Percentiles rank a stretch among this genome's conserved stretches.
Conservation (phyloP, 2,797 vertebrate species). For the Carcharodon carcharias region DNA sequence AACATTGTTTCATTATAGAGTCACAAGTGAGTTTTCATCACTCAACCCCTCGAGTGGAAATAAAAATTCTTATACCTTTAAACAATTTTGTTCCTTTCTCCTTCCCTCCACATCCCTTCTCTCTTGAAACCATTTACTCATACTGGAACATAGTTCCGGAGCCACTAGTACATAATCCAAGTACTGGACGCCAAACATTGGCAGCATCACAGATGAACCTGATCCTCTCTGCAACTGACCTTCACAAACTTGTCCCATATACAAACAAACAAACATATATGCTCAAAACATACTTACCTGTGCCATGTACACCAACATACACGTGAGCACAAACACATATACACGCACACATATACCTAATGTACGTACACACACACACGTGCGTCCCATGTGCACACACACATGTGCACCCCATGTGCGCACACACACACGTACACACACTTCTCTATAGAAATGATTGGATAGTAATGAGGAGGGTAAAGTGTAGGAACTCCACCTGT, state of each 20-base stretch:
- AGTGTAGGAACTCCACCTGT: not conserved
- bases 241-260: not conserved
- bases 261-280: too few species aligned
- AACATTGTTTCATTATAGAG: constrained; percentile 2
- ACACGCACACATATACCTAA: too few species aligned
- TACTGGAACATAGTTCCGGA: not conserved
- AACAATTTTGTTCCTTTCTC: not conserved
- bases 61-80: not conserved
- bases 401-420: too few species aligned
- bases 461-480: not conserved
- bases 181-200: not conserved
- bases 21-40: not conserved
- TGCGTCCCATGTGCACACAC: not conserved
- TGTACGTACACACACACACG: too few species aligned
- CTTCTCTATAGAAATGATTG: not conserved
- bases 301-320: too few species aligned
- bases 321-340: too few species aligned
- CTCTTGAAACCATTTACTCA: not conserved
- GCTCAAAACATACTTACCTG: too few species aligned
- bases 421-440: not conserved
- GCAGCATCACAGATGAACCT: not conserved
- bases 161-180: not conserved
- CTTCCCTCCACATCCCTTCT: not conserved
- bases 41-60: not conserved
- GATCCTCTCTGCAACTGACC: not conserved